Evolutionary conservation across 64 coral and sea anemone genomes (phyloP), one percentile per base, ranked within the genome.

Genomic region (Stylophora pistillata): DNA sequence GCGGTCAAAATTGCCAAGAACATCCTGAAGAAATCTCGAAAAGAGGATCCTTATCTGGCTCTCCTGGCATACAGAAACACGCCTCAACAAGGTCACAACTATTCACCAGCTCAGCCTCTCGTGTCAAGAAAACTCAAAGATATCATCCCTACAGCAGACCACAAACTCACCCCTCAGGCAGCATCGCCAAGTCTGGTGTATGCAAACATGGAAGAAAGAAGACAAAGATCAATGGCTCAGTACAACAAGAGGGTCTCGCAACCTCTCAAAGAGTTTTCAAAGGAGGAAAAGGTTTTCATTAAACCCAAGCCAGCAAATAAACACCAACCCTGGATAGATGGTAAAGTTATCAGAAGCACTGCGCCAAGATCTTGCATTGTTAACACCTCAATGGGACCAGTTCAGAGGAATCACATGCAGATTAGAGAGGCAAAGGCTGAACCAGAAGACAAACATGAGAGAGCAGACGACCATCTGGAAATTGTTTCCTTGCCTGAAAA

Each of bases 41-140:
- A 77, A 34, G 86, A 88, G 57, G 73, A 89, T 58, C 87, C 87
- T 11, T 89, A 89, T 62, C 56, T 89, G 16, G 73, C 75, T 33
- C 62, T 79, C 17, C 62, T 79, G 59, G 74, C 75, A 20, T 89
- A 89, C 53, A 56, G 87, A 53, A 89, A 89, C 54, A 89, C 87
- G 23, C 74, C 58, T 64, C 74, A 78, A 59, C 86, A 78, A 31
- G 86, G 74, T 32, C 54, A 88, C 58, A 62, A 30, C 53, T 71
- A 89, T 41, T 89, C 57, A 78, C 59, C 87, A 41, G 87, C 87
- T 23, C 73, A 85, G 52, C 65, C 60, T 47, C 30, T 85, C 28
- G 68, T 85, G 60, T 85, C 81, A 10, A 20, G 59, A 65, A 85
- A 29, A n/a, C 30, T 80, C 0, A 31, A 21, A 12, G 78, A 80